Conservation (phyloP, 2,888 invertebrate species). For the Disparrhopalites patrizii region DNA sequence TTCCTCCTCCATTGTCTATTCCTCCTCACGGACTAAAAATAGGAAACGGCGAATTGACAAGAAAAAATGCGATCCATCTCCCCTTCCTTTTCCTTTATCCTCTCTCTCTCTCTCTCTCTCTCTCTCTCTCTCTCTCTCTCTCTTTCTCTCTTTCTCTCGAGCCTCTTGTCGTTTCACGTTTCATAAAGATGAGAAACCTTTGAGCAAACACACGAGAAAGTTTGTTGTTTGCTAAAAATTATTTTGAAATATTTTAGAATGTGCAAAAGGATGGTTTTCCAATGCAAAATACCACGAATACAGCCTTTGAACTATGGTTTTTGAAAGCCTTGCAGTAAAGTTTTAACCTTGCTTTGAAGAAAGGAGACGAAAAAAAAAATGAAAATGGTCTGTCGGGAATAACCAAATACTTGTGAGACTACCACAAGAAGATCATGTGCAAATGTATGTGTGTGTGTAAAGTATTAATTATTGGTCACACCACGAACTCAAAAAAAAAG, state of each 20-base stretch:
- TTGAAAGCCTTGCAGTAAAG: too few relatives aligned
- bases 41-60: neutral
- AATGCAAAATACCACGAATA: too few relatives aligned
- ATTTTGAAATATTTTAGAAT: too few relatives aligned
- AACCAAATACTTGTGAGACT: too few relatives aligned
- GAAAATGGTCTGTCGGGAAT: too few relatives aligned
- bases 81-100: neutral
- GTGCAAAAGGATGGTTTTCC: too few relatives aligned
- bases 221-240: neutral
- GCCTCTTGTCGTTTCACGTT: neutral
- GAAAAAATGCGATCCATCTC: neutral
- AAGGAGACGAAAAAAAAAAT: too few relatives aligned
- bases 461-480: neutral
- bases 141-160: neutral
- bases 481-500: neutral
- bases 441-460: neutral
- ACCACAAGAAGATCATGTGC: neutral
- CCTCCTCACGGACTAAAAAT: too few relatives aligned
- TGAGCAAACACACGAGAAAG: neutral
- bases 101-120: neutral
- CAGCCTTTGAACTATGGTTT: too few relatives aligned
- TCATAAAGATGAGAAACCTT: neutral
- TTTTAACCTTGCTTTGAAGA: too few relatives aligned
- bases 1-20: too few relatives aligned
- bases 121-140: neutral